Evolutionary conservation across 1,140 invertebrate genomes (phyloP), one percentile per base, ranked within the genome.

Genomic region (Neodiprion fabricii): DNA sequence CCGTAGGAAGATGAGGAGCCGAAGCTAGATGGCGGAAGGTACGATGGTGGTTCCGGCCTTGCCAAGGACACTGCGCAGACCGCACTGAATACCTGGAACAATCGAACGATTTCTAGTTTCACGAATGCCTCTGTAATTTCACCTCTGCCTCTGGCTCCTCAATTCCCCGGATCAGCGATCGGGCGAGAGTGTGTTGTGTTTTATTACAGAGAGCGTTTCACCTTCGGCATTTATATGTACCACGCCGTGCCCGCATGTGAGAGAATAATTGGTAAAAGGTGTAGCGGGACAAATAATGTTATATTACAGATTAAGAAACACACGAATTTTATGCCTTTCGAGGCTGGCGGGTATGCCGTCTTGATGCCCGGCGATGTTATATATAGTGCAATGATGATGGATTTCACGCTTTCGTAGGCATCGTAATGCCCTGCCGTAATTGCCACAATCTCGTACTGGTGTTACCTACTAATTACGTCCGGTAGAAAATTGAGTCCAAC

Each of bases 11-110:
- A 72, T 7, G 78, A 78, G 75, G 78, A 75, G 72, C 79, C 78
- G 28, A 79, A 79, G 50, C 79, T 78, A n/a, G 80, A 84, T 21
- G 84, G 82, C 17, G 85, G 84, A 49, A 84, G 84, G 68, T 85
- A 86, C 0, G 84, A 85, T 69, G 83, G 83, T 11, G 84, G 79
- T 76, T 86, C 85, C 70, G 85, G 83, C 69, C 81, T 81, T 74
- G 79, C 79, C 77, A 82, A 83, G 5, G 80, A 82, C 47, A 79
- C 78, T 9, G 78, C 81, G 23, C 80, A 79, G 10, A 75, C 82
- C 40, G 77, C 75, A 61, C 70, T 72, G 69, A 84, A 76, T 72
- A 80, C 79, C 79, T 69, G 40, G 21, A 61, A 40, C 28, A 40
- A 61, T 61, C 11, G n/a, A 61, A 61, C 9, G 53, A 61, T 61